Percentiles rank a stretch among this genome's conserved stretches.
Evolutionary conservation across 2,797 vertebrate genomes (phyloP).

Genomic region (Balearica regulorum): DNA sequence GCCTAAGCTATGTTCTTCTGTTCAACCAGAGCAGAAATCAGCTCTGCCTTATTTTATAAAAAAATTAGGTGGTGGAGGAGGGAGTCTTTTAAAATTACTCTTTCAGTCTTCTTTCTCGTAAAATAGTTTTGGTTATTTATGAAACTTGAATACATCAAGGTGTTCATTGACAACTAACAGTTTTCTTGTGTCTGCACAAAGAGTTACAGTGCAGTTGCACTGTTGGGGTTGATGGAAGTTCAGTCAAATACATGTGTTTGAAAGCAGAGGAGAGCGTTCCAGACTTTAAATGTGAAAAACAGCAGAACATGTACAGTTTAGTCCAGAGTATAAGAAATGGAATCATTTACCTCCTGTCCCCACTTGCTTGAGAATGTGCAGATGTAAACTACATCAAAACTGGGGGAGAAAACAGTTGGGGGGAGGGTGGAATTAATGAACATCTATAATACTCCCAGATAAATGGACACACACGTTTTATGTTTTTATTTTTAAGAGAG

Average conservation of each 20-base stretch:
- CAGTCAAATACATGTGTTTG: constrained; percentile 59
- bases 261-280: constrained; percentile 29
- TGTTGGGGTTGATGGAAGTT: constrained; percentile 64
- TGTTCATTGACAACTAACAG: constrained; percentile 71
- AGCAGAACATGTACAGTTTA: constrained; percentile 46
- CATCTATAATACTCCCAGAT: not conserved
- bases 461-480: not conserved
- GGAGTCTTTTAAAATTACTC: constrained; percentile 39
- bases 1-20: not conserved
- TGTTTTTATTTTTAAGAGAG: not conserved
- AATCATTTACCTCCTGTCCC: constrained; percentile 7
- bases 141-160: constrained; percentile 54
- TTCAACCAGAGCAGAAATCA: constrained; percentile 5
- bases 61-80: not conserved
- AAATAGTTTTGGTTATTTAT: constrained; percentile 27
- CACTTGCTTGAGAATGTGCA: constrained; percentile 44
- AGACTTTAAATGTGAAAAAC: constrained; percentile 71
- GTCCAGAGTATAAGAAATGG: constrained; percentile 20
- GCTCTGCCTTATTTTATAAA: constrained; percentile 52
- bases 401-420: not conserved
- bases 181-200: constrained; percentile 60
- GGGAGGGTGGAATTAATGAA: not conserved
- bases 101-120: not conserved
- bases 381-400: constrained; percentile 30
- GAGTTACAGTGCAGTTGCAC: constrained; percentile 45